Evolutionary conservation across 2,113 vertebrate genomes (phyloP).

Genomic region (Promerops cafer): DNA sequence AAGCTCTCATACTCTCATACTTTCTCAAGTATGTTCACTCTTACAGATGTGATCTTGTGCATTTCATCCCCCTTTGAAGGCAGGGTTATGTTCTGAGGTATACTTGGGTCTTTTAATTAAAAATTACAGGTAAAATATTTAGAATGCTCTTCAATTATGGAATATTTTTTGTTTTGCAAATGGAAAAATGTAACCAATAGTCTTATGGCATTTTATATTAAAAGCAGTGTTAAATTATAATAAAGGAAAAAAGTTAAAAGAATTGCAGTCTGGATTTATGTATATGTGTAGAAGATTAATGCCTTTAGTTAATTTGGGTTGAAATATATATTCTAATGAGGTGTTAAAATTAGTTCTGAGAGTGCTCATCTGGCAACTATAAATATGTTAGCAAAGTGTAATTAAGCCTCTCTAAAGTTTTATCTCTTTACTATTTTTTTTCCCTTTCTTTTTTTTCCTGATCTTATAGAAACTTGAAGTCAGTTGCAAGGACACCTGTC

Average conservation of each 20-base stretch:
- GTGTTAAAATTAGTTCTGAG: slow-evolving; percentile 29
- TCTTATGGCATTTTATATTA: not conserved
- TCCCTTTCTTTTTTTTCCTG: not conserved
- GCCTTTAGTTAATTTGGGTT: not conserved
- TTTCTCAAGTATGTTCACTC: not conserved
- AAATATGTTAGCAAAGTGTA: slow-evolving; percentile 24
- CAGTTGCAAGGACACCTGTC: not conserved
- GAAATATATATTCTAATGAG: slow-evolving; percentile 40
- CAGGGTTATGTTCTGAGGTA: not conserved
- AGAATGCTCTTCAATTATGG: slow-evolving; percentile 17
- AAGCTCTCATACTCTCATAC: not conserved
- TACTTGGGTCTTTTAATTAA: not conserved
- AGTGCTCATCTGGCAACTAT: slow-evolving; percentile 1
- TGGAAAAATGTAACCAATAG: not conserved
- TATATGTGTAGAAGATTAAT: slow-evolving; percentile 23
- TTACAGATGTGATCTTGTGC: not conserved
- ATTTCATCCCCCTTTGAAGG: not conserved
- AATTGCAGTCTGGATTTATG: not conserved
- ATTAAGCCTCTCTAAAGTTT: slow-evolving; percentile 17
- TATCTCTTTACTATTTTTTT: not conserved
- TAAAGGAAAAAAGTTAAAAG: not conserved
- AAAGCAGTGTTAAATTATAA: not conserved
- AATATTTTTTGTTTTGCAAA: slow-evolving; percentile 31
- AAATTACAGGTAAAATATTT: slow-evolving; percentile 31
- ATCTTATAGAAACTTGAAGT: not conserved